Base-by-base conservation (phyloP, 2,113 vertebrate species). In the Coregonus clupeaformis region DNA sequence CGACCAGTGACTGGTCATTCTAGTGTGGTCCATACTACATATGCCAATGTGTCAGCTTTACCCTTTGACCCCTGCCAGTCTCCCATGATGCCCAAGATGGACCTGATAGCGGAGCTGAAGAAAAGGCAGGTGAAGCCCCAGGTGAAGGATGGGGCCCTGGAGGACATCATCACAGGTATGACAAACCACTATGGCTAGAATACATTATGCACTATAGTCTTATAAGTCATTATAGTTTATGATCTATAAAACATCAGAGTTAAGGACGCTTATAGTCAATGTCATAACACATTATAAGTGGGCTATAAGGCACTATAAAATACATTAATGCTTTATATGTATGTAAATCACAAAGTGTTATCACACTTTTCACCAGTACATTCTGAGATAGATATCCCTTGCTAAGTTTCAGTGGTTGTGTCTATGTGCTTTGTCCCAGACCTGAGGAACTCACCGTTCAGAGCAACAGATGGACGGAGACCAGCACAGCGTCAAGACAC, bases 31-130 rank as follows among this genome's bases (percentile, higher is more conserved):
- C 49, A 18, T 14, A 52, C 49, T 52, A 49, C 47, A 49, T 16
- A 52, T 52, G 49, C 5, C 57, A n/a, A 9, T 9, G 57, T 22
- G n/a, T 60, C 6, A 32, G 9, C 67, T 68, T 27, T 47, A 16
- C 57, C 57, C 24, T 45, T 13, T 80, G 79, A 73, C 59, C 22
- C 20, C 16, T 69, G 14, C 3, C n/a, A 93, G 91, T 87, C 91
- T 45, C 92, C 92, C n/a, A 93, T 91, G 84, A 87, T 95, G 81
- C 96, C 95, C 68, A 96, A 96, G 89, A 95, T 99, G 95, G 97
- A 99, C 83, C 93, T 99, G 86, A 96, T 99, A 13, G 94, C 97
- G 0, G 98, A 99, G 91, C 91, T 99, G 85, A 99, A 98, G 91
- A 97, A 92, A 88, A 95, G 96, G 91, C 95, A 98, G 94, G 94